Conservation (phyloP, 2,113 vertebrate species). For the Oreochromis aureus region DNA sequence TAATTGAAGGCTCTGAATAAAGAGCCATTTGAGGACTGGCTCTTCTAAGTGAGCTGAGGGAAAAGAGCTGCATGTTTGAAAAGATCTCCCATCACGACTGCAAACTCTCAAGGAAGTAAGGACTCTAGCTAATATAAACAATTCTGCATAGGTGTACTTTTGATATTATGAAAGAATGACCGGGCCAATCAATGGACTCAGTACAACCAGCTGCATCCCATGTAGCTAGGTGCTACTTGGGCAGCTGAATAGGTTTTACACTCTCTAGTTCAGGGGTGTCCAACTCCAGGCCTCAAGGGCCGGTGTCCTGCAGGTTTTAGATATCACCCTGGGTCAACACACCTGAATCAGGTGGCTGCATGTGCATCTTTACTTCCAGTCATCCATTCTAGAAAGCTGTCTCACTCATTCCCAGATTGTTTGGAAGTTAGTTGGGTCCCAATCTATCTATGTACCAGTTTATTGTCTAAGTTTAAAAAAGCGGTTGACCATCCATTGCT, state of each 20-base stretch:
- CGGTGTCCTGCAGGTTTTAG: not conserved
- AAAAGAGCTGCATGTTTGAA: not conserved
- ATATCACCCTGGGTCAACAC: not conserved
- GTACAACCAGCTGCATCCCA: not conserved
- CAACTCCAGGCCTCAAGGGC: not conserved
- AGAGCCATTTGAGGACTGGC: not conserved
- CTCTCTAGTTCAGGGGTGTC: not conserved
- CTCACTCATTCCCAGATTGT: not conserved
- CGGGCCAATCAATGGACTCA: not conserved
- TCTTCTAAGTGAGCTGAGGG: not conserved
- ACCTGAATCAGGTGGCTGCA: not conserved
- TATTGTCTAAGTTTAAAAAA: not conserved
- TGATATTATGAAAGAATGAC: not conserved
- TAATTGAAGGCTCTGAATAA: not conserved
- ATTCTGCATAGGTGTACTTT: not conserved
- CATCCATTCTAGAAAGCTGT: not conserved
- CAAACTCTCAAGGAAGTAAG: not conserved
- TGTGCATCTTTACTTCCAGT: not conserved
- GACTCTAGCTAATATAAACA: not conserved
- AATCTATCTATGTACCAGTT: not conserved
- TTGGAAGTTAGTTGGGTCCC: not conserved
- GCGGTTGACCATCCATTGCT: not conserved
- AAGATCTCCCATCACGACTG: not conserved
- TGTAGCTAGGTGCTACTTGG: not conserved
- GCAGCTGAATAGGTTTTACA: not conserved